Conservation (phyloP, 2,113 vertebrate genomes). For the Felis catus region DNA sequence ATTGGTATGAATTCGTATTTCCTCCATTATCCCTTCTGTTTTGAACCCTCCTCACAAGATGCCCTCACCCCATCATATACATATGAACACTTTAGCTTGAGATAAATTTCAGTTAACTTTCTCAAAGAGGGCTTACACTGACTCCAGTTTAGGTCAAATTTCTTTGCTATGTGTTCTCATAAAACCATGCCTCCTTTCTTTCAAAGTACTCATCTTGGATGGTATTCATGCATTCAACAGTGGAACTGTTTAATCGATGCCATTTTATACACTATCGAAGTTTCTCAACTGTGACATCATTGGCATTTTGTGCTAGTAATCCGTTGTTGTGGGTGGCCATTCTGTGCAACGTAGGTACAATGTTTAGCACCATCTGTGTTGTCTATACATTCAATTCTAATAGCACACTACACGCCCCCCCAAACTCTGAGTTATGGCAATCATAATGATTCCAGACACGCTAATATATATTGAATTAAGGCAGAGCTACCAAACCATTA, state of each 20-base stretch:
- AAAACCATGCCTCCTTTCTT: not conserved
- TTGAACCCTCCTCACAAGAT: not conserved
- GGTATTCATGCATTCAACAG: not conserved
- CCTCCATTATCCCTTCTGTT: not conserved
- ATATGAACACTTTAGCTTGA: not conserved
- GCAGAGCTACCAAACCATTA: not conserved
- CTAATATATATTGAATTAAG: not conserved
- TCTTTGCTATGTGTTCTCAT: not conserved
- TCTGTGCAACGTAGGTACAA: not conserved
- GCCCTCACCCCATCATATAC: not conserved
- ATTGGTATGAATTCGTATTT: not conserved
- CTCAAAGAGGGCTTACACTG: not conserved
- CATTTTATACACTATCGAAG: not conserved
- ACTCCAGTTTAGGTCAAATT: not conserved
- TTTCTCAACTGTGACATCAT: not conserved
- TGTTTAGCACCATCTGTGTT: not conserved
- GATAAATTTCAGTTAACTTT: not conserved
- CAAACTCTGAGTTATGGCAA: not conserved
- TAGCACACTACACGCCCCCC: not conserved
- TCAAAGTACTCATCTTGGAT: not conserved
- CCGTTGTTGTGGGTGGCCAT: not conserved
- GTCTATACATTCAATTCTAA: not conserved
- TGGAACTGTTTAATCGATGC: not conserved
- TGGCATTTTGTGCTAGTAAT: not conserved
- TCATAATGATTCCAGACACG: not conserved